Evolutionary conservation across 2,113 vertebrate species (phyloP), one percentile per base, ranked within the genome.

Genomic region (Solenodon paradoxus): DNA sequence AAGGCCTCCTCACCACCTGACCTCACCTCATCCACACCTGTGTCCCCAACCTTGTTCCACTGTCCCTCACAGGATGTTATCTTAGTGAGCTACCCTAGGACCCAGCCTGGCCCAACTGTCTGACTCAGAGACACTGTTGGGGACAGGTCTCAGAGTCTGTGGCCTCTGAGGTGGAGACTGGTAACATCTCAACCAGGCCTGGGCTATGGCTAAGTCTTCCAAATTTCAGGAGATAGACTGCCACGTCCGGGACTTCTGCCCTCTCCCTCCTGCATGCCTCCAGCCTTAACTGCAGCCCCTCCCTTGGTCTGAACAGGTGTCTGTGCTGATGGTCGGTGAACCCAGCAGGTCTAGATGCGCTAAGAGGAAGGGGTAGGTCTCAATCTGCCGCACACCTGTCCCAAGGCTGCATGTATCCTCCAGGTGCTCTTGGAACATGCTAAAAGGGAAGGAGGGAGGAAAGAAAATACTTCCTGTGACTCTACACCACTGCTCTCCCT

Each of bases 101-200:
- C 45, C 26, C 22, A 1, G 84, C 28, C 71, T 68, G 47, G 22
- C 57, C 47, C 57, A 35, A 30, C 45, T 3, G 0, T 32, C 66
- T 51, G 26, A 77, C 69, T 91, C 35, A 2, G 28, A 61, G 57
- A 68, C 74, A 11, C 26, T 19, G 26, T 45, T 38, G n/a, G 9
- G 26, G 47, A 30, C 38, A 30, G 61, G 42, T 16, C 68, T 75
- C 82, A 59, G 40, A 32, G 59, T 68, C 45, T 24, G 3, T 17
- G 0, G 61, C 32, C 63, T 88, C 69, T 42, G 6, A 35, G 26
- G 22, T 24, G 45, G 51, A 80, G 66, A 42, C 28, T 38, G 32
- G 57, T 35, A 68, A 81, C 59, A 92, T 79, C 72, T 92, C 69
- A 74, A n/a, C 53, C n/a, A 57, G 24, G 80, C 68, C 74, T 72